Base-by-base conservation (phyloP, 1,140 invertebrate species). In the Drosophila ogumai region DNA sequence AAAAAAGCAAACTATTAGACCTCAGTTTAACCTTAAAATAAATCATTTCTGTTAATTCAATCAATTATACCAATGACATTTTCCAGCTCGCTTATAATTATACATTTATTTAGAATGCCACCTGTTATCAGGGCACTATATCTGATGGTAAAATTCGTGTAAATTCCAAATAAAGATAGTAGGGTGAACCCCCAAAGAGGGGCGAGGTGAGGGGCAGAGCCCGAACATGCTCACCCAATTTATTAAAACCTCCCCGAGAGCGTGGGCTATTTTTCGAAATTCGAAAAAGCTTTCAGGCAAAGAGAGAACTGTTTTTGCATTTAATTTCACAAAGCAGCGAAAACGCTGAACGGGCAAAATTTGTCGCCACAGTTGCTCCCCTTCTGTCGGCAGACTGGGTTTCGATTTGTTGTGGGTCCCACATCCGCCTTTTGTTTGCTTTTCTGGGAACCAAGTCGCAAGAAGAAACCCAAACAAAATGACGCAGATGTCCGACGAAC, bases 401-500 rank as follows among this genome's bases (percentile, higher is more conserved):
- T 40, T 49, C 1, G 17, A 13, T 44, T 17, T 34, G 8, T 8
- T 41, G 41, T 17, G 38, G 41, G 4, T 31, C 19, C 15, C 15
- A 31, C 34, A 38, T 47, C 58, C 28, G 40, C 2, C 17, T 4
- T 34, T 66, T 69, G 32, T 78, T 80, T 65, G 61, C 47, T 63
- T 50, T 43, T 19, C 22, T 6, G 15, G 13, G 13, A 40, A 52
- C n/a, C 34, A 3, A 36, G 28, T 1, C 31, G 9, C 19, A 10
- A 22, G 12, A 25, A 10, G 34, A 25, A 71, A 34, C 31, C 36
- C 7, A 40, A 31, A 13, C 25, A 74, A 54, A 49, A 88, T 88
- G 84, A 72, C 84, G 32, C 80, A 84, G 31, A 28, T 88, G 65
- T 88, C 84, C 22, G 84, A 88, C 17, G 81, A 81, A 36, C 85